phyloP scores from a whole-genome alignment of 2,113 vertebrate species.

The Chaetops frenatus region DNA sequence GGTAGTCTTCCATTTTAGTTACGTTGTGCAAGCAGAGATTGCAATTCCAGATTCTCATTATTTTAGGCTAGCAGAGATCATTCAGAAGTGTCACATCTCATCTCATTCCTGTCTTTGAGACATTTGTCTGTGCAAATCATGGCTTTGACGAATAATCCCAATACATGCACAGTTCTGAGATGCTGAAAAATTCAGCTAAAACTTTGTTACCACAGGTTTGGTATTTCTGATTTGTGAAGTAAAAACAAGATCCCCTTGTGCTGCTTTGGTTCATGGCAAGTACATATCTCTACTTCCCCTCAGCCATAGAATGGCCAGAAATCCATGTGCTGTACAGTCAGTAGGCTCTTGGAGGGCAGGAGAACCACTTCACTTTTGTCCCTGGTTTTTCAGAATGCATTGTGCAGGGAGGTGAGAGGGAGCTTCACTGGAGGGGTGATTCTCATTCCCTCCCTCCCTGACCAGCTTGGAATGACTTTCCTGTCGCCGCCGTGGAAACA shows the following conservation, averaged over 20 bases:
- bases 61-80: neutral
- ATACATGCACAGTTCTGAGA: accelerated
- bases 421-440: neutral
- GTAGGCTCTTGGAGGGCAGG: accelerated
- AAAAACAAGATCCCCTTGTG: neutral
- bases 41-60: neutral
- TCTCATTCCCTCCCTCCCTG: neutral
- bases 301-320: neutral
- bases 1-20: neutral
- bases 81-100: neutral
- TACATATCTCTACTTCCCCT: neutral
- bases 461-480: neutral
- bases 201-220: accelerated
- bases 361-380: neutral
- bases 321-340: neutral
- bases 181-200: neutral
- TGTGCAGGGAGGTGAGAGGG: neutral
- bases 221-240: neutral
- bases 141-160: neutral
- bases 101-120: neutral
- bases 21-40: neutral
- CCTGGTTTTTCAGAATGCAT: neutral
- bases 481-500: neutral
- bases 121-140: neutral
- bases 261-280: neutral